A percentile compares a stretch with the other conserved stretches of the same genome.
Evolutionary conservation across 2,888 invertebrate species (phyloP).

Genomic region (Blastobasis adustella): DNA sequence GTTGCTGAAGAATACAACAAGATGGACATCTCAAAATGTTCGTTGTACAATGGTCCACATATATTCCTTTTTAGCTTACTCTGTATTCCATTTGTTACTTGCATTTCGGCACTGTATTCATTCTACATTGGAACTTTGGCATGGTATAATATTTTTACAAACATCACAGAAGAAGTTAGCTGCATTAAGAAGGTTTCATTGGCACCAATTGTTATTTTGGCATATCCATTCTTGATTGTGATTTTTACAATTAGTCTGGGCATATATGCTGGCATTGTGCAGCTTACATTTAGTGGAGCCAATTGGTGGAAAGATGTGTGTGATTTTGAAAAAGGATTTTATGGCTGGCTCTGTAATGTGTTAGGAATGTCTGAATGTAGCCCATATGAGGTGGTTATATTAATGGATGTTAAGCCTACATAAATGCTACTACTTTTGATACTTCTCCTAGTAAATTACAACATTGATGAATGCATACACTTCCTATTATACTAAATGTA

Average conservation of each 20-base stretch:
- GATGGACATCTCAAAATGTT: constrained; percentile 72
- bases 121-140: constrained; percentile 85
- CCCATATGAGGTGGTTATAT: constrained; percentile 82
- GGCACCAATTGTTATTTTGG: constrained; percentile 79
- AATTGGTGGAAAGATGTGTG: constrained; percentile 82
- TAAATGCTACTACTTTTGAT: constrained; percentile 10
- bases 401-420: constrained; percentile 72
- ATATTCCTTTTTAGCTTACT: constrained; percentile 77
- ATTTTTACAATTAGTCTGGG: constrained; percentile 79
- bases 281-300: constrained; percentile 79
- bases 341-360: constrained; percentile 82
- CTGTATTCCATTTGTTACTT: constrained; percentile 79
- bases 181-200: constrained; percentile 77
- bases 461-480: too few species aligned
- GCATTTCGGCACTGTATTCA: constrained; percentile 78
- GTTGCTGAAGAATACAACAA: constrained; percentile 75
- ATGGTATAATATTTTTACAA: constrained; percentile 84
- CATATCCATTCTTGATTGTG: constrained; percentile 81
- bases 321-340: constrained; percentile 86
- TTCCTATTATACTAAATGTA: too few species aligned
- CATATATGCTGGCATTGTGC: constrained; percentile 79
- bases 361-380: constrained; percentile 81
- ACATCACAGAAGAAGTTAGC: constrained; percentile 79
- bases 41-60: constrained; percentile 77
- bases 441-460: too few species aligned